Conservation (phyloP, 2,113 vertebrate genomes). For the Telmatochromis brachygnathus region DNA sequence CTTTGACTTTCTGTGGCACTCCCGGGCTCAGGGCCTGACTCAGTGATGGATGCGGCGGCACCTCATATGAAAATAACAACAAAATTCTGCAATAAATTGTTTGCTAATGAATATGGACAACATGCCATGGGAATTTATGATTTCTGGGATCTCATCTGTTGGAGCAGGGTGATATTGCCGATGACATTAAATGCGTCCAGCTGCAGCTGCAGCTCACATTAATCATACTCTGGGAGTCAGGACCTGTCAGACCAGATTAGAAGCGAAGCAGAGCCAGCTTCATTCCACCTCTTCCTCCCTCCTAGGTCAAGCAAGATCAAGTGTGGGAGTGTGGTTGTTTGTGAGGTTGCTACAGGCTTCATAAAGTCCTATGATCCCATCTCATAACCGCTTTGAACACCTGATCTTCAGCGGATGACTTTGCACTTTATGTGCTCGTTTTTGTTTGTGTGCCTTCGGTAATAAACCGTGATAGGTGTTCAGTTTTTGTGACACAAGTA, state of each 20-base stretch:
- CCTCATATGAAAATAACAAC: conserved; percentile 37
- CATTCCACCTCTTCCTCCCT: conserved; percentile 23
- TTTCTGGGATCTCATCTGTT: conserved; percentile 34
- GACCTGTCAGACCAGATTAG: conserved; percentile 50
- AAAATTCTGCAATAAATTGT: conserved; percentile 57
- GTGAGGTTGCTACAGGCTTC: neutral
- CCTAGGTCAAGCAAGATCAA: neutral
- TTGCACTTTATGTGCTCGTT: neutral
- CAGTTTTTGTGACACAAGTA: neutral
- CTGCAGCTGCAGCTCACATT: conserved; percentile 44
- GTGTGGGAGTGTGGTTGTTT: neutral
- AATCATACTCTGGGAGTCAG: conserved; percentile 57
- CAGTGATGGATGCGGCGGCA: conserved; percentile 29
- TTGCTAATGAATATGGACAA: conserved; percentile 65
- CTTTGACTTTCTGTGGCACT: conserved; percentile 17
- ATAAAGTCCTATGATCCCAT: neutral
- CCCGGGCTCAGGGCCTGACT: neutral
- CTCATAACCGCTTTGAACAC: neutral
- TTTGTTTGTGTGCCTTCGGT: neutral
- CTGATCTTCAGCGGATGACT: neutral
- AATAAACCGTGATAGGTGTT: conserved; percentile 4
- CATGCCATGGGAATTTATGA: conserved; percentile 52
- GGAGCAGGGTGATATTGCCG: conserved; percentile 38
- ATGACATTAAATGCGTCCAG: conserved; percentile 60
- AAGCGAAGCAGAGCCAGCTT: conserved; percentile 31